phyloP scores from a whole-genome alignment of 2,888 invertebrate species.

The Phasia obesa region DNA sequence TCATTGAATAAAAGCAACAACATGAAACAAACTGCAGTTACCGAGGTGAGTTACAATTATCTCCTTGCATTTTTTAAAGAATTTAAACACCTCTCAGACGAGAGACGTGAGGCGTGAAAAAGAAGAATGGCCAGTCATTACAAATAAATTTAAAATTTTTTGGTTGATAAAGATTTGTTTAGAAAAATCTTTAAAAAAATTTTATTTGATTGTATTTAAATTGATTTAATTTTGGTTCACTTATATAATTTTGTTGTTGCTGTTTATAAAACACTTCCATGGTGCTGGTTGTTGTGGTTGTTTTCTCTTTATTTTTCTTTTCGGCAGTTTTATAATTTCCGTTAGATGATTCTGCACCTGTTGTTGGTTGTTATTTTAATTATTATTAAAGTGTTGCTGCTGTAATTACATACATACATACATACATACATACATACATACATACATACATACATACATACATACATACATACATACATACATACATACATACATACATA shows the following conservation, averaged over 20 bases:
- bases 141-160: neutral
- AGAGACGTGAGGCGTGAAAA: neutral
- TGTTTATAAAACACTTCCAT: conserved; percentile 42
- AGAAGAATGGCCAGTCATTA: too few relatives aligned
- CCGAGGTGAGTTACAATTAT: conserved; percentile 67
- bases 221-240: neutral
- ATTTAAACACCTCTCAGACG: too few relatives aligned
- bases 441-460: too few relatives aligned
- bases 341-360: conserved; percentile 66
- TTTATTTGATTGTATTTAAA: neutral
- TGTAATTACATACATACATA: conserved; percentile 30
- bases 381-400: neutral
- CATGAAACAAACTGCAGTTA: conserved; percentile 66
- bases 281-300: neutral
- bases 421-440: neutral
- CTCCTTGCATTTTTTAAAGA: conserved; percentile 21
- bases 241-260: neutral
- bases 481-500: too few relatives aligned
- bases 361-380: conserved; percentile 55
- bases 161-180: neutral
- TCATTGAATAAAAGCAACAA: conserved; percentile 42
- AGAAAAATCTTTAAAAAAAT: neutral
- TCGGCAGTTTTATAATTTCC: conserved; percentile 48
- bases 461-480: neutral
- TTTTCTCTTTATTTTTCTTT: neutral